Base-by-base conservation (phyloP, 2,888 invertebrate species). In the Drosophila paranaensis region DNA sequence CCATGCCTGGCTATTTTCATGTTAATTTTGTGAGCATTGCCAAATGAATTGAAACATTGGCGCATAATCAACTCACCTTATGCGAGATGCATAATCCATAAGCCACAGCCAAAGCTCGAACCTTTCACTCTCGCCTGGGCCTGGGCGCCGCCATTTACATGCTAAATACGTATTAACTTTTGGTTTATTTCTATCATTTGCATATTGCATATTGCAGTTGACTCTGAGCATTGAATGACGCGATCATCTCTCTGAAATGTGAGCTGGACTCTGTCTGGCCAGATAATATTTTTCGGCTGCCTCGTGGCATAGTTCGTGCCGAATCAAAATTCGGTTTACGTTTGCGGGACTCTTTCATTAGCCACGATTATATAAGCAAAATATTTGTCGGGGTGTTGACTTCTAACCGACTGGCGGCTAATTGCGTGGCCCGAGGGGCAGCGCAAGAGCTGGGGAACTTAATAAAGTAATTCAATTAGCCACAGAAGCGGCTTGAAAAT, bases 281-380 rank as follows among this genome's bases (percentile, higher is more conserved):
- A 27, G 14, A 46, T 27, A 27, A 46, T 27, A 46, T 16, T 54
- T 57, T 25, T 20, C 27, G 16, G 39, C 53, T 65, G 74, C 62
- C 77, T 71, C 20, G 64, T 64, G 82, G 71, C 79, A 69, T 61
- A 64, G 77, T 73, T 88, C 80, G 85, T 82, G 77, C 71, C 77
- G 39, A 48, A 53, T 53, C 39, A 37, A 53, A 53, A 56, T 65
- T 79, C 61, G 66, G 67, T 70, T 70, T 78, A 74, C 68, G 71
- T 53, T 65, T 60, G 57, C 57, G 66, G 61, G 60, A 64, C 66
- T 64, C 39, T 69, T 75, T 80, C 67, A 87, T 82, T 82, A 83
- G 71, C 72, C 61, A 53, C 64, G 76, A 85, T 83, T 83, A 88
- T 85, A 84, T 85, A 88, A 88, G 74, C 63, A 63, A 75, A 82